Evolutionary conservation across 2,888 invertebrate genomes (phyloP).

Genomic region (Stenchaetothrips biformis): DNA sequence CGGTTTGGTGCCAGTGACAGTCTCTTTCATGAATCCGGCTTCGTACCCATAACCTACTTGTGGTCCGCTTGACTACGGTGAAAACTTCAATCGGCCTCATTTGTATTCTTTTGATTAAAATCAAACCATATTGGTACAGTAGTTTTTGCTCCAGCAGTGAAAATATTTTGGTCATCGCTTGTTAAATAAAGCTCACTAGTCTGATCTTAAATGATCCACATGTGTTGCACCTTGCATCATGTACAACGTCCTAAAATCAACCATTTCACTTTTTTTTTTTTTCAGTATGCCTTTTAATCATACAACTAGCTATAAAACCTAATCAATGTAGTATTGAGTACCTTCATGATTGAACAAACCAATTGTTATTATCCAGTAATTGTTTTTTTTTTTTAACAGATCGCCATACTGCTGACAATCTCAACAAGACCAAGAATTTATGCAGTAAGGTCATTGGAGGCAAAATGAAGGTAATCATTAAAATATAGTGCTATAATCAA

Average conservation of each 20-base stretch:
- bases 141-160: no score
- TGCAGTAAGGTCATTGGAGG: conserved; percentile 96
- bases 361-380: background rate
- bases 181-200: no score
- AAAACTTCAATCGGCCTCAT: no score
- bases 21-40: background rate
- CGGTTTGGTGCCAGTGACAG: background rate
- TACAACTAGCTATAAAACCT: no score
- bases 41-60: background rate
- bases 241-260: no score
- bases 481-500: no score
- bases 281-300: no score
- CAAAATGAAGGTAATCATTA: conserved; percentile 83
- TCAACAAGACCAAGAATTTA: conserved; percentile 92
- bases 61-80: background rate
- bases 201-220: background rate
- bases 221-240: background rate
- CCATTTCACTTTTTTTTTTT: background rate
- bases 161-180: no score
- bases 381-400: conserved; percentile 36
- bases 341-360: no score
- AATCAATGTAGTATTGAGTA: no score
- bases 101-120: no score
- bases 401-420: conserved; percentile 86
- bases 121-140: no score